Percentiles rank a stretch among this genome's conserved stretches.
Conservation (phyloP, 2,797 vertebrate genomes). For the Malurus splendens region DNA sequence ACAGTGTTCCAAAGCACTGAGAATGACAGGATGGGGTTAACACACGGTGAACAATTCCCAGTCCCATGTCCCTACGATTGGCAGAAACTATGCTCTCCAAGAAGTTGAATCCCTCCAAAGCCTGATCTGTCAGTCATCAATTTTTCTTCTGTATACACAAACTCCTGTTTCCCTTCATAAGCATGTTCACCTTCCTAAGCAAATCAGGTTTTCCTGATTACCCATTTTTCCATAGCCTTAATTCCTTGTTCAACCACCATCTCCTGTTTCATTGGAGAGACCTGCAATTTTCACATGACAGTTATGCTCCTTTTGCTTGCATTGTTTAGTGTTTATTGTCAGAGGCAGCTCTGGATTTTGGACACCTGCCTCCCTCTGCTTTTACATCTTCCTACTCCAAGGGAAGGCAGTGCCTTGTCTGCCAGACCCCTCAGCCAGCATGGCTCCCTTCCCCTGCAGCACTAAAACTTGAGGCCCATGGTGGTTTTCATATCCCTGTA, state of each 20-base stretch:
- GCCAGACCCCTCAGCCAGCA: fast-evolving
- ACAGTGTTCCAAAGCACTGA: background rate
- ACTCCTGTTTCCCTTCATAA: background rate
- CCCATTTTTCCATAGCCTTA: background rate
- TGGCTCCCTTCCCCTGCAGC: background rate
- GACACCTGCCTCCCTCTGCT: background rate
- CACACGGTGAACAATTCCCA: background rate
- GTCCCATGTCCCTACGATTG: background rate
- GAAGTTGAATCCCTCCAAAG: background rate
- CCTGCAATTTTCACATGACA: background rate
- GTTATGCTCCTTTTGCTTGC: background rate
- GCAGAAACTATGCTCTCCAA: background rate
- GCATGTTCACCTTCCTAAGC: background rate
- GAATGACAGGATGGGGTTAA: background rate
- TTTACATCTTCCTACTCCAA: background rate
- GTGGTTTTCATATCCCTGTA: background rate
- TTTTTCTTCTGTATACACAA: background rate
- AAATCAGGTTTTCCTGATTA: background rate
- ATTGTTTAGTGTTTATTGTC: background rate
- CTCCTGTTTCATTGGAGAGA: background rate
- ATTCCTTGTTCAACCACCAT: background rate
- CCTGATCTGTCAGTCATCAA: background rate
- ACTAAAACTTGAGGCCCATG: too few relatives aligned
- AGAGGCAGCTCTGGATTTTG: background rate
- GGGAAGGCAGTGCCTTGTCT: background rate